Evolutionary conservation across 1,140 invertebrate species (phyloP).

Genomic region (Trichonephila clavata): DNA sequence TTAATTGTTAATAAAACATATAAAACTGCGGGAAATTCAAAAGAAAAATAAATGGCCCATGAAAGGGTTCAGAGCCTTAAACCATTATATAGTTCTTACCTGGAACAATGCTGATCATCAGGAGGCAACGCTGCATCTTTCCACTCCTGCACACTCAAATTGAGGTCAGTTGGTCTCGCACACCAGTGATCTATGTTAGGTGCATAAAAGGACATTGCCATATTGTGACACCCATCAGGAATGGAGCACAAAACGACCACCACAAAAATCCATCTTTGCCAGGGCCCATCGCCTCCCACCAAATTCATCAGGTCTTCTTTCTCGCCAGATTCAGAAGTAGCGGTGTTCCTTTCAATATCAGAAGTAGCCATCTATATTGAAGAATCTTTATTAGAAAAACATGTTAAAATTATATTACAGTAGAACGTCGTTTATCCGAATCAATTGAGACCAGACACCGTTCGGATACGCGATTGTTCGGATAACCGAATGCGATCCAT

Average conservation of each 20-base stretch:
- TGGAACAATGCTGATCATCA: not conserved
- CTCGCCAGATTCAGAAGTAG: not conserved
- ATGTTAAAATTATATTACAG: no score
- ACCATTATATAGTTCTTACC: not conserved
- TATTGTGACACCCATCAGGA: slow-evolving; percentile 78
- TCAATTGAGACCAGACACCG: no score
- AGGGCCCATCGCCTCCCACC: slow-evolving; percentile 12
- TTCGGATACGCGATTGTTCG: no score
- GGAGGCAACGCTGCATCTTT: not conserved
- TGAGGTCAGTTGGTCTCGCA: not conserved
- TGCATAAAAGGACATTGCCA: slow-evolving; percentile 10
- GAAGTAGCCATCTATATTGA: no score
- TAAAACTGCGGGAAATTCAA: no score
- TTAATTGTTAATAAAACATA: no score
- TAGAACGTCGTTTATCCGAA: no score
- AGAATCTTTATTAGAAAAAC: no score
- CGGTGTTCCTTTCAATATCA: no score
- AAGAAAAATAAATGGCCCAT: no score
- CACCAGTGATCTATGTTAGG: slow-evolving; percentile 57
- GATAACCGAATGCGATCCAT: no score
- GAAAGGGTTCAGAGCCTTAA: no score
- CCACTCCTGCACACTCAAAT: slow-evolving; percentile 19
- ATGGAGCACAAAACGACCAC: slow-evolving; percentile 81
- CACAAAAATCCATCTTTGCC: slow-evolving; percentile 79
- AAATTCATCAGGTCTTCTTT: slow-evolving; percentile 9